Conservation (phyloP, 1,140 invertebrate genomes). For the Atta texana region DNA sequence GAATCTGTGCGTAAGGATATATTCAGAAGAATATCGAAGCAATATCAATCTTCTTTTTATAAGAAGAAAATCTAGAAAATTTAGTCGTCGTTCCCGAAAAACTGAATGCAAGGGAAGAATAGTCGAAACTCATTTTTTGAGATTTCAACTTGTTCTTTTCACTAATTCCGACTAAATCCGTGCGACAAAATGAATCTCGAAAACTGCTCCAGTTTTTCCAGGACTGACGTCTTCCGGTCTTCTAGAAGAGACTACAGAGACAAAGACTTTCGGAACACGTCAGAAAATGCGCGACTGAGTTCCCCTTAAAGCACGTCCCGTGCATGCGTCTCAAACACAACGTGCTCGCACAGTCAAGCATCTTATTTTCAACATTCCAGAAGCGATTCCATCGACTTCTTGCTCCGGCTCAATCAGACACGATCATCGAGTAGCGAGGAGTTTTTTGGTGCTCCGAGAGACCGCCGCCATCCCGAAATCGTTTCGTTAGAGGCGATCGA, state of each 20-base stretch:
- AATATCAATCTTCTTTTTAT: neutral
- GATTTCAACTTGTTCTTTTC: slow-evolving; percentile 8
- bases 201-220: slow-evolving; percentile 34
- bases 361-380: slow-evolving; percentile 45
- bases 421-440: slow-evolving; percentile 13
- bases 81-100: neutral
- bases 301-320: slow-evolving; percentile 5
- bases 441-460: neutral
- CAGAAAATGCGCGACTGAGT: neutral
- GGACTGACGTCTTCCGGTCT: neutral
- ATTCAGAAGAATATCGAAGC: neutral
- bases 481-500: neutral
- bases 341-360: slow-evolving; percentile 8
- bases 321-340: slow-evolving; percentile 25
- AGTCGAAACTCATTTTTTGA: neutral
- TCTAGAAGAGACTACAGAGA: neutral
- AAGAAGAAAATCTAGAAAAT: neutral
- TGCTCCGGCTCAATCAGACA: neutral
- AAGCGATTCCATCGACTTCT: slow-evolving; percentile 5
- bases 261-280: slow-evolving; percentile 22
- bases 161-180: neutral
- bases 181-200: neutral
- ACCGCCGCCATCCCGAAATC: neutral
- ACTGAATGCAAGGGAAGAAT: neutral
- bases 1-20: neutral